Evolutionary conservation across 2,113 vertebrate species (phyloP).

Genomic region (Melanocharis versteri): DNA sequence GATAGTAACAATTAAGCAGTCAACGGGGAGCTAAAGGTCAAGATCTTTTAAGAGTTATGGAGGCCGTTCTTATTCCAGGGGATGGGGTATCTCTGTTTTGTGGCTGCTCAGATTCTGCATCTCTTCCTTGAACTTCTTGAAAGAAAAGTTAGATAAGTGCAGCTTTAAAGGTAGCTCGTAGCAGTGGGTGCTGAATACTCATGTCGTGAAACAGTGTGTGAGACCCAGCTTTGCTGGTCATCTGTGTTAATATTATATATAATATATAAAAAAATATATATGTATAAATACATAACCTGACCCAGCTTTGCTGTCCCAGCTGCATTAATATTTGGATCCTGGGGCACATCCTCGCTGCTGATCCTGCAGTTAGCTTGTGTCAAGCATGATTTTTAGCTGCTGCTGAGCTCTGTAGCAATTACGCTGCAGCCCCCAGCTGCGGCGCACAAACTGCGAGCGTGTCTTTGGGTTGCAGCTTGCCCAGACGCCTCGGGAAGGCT

Average conservation of each 20-base stretch:
- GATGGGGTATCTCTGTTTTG: background rate
- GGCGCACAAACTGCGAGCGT: accelerated
- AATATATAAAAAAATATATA: no score
- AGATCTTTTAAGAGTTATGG: accelerated
- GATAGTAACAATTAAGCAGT: background rate
- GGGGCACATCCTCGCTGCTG: accelerated
- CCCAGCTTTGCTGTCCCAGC: background rate
- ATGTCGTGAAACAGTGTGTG: accelerated
- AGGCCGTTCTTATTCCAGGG: background rate
- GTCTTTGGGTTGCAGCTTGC: background rate
- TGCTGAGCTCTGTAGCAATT: background rate
- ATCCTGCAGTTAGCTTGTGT: accelerated
- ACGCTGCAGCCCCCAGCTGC: accelerated
- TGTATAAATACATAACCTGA: background rate
- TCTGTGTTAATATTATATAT: background rate
- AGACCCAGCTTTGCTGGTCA: background rate
- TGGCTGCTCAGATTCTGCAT: background rate
- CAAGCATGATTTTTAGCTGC: background rate
- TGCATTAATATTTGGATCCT: background rate
- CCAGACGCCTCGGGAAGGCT: background rate
- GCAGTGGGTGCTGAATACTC: background rate
- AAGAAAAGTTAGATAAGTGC: background rate
- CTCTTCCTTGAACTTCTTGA: background rate
- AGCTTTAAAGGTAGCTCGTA: accelerated
- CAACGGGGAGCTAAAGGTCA: background rate